Evolutionary conservation across 2,797 vertebrate species (phyloP), one percentile per base, ranked within the genome.

Genomic region (Enteromius paludinosus): DNA sequence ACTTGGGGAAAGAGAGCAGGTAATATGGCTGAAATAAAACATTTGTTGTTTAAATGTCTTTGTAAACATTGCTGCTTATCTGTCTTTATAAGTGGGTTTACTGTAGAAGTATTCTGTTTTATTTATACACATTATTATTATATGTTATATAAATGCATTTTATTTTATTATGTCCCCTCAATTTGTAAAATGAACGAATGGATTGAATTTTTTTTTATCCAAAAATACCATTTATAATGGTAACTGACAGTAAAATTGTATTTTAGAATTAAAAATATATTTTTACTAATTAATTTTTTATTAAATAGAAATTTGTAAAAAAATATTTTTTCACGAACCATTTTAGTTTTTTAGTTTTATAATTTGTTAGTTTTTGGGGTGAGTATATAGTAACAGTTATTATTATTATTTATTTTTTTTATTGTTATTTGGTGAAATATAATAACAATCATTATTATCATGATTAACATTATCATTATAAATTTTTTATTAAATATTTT

Each of bases 1-100:
- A 85, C 92, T 99, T 91, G 92, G 93, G 14, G 93, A 95, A 80
- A 95, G 92, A 87, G 97, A 98, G 78, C 90, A 97, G 95, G 97
- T 95, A 89, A 56, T 62, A 43, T n/a, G 10, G 17, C 18, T 18
- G 17, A 49, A 41, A 7, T 71, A 30, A 49, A 47, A 10, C 1
- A 20, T 61, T 61, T 0, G 12, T 5, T 25, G 25, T 54, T 61
- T 25, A 25, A 14, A 25, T 25, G 23, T 59, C 14, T 28, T 28
- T 33, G 4, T 30, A 45, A 5, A 1, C 25, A 30, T 71, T 71
- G 3, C 9, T 20, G 45, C 49, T 33, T 9, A 35, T 72, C 45
- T 52, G 45, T 49, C 25, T 12, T 71, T 30, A 41, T 17, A 25
- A 35, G 15, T 25, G 20, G 1, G n/a, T 41, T 74, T 23, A 74